A percentile compares a stretch with the other conserved stretches of the same genome.
Evolutionary conservation across 2,888 invertebrate species (phyloP).

Genomic region (Penaeus monodon): DNA sequence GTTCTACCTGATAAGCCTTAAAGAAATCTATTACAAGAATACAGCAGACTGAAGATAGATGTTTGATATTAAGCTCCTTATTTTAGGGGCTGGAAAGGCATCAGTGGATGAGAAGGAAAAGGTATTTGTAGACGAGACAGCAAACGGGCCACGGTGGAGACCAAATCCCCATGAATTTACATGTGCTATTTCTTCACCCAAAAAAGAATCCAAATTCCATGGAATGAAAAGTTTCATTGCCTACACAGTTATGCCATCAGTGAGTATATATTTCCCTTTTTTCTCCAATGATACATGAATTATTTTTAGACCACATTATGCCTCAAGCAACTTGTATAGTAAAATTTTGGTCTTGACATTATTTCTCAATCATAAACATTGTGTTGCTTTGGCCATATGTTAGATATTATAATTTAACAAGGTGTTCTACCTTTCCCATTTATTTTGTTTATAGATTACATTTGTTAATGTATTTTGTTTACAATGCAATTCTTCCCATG

Average conservation of each 20-base stretch:
- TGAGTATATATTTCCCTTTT: conserved; percentile 27
- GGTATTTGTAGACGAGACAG: conserved; percentile 57
- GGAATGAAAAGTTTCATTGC: conserved; percentile 98
- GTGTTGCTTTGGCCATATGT: no score
- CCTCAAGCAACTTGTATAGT: not conserved
- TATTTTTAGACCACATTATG: no score
- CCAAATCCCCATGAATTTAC: conserved; percentile 68
- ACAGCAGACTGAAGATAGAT: not conserved
- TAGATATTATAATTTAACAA: no score
- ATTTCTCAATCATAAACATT: no score
- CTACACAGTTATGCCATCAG: conserved; percentile 73
- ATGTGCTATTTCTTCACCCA: conserved; percentile 92
- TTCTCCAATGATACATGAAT: not conserved
- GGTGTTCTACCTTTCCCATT: no score
- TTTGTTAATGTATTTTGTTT: no score
- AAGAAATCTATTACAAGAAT: not conserved
- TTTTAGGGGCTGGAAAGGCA: conserved; percentile 55
- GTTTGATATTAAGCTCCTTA: not conserved
- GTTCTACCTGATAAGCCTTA: no score
- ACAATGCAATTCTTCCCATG: no score
- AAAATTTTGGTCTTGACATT: not conserved
- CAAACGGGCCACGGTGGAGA: conserved; percentile 57
- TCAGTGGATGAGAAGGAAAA: conserved; percentile 59
- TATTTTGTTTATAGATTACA: no score
- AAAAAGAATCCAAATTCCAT: conserved; percentile 96